Evolutionary conservation across 2,888 invertebrate genomes (phyloP).

Genomic region (Melikaiella ostensackeni): DNA sequence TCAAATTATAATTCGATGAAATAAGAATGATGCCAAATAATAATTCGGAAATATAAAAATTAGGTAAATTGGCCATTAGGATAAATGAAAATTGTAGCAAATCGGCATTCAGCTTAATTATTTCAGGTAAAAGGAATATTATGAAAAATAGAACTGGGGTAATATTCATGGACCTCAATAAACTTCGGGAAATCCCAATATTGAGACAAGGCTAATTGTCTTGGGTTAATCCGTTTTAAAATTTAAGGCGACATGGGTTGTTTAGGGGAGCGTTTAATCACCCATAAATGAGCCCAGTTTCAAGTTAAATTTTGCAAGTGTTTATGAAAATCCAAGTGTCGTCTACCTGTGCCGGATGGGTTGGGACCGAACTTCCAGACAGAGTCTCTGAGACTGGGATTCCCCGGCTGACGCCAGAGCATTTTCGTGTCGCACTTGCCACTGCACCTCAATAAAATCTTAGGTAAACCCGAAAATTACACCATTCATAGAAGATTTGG

Average conservation of each 20-base stretch:
- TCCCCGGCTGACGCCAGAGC: not conserved
- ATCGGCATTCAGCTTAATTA: too few species aligned
- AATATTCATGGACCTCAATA: too few species aligned
- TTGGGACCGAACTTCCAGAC: not conserved
- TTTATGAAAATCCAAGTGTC: not conserved
- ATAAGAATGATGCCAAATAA: too few species aligned
- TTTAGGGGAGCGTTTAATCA: not conserved
- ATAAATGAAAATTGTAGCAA: too few species aligned
- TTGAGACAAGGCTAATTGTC: not conserved
- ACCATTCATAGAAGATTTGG: not conserved
- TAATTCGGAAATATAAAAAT: too few species aligned
- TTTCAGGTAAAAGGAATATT: too few species aligned
- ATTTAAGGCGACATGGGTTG: not conserved
- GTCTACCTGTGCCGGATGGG: not conserved
- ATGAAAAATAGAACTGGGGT: too few species aligned
- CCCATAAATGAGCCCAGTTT: not conserved
- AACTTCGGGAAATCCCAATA: not conserved
- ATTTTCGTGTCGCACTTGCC: not conserved
- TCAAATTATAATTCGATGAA: too few species aligned
- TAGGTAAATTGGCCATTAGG: too few species aligned
- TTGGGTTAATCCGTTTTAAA: not conserved
- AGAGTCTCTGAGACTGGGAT: not conserved
- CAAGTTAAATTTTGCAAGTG: not conserved
- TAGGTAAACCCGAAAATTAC: not conserved
- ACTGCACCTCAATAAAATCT: not conserved